Evolutionary conservation across 2,888 invertebrate species (phyloP), one percentile per base, ranked within the genome.

Genomic region (Archips xylosteana): DNA sequence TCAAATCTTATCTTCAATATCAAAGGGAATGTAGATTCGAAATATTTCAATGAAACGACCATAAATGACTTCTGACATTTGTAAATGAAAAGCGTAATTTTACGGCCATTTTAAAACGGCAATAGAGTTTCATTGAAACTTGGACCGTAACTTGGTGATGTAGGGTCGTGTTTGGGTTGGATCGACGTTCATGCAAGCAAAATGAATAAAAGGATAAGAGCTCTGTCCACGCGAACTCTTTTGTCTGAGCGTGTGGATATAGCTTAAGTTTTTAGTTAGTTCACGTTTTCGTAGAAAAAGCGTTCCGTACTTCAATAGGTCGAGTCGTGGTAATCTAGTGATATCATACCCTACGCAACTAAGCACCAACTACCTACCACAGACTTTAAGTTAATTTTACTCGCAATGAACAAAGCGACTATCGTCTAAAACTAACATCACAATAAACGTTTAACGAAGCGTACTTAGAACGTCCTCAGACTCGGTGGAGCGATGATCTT

Each of bases 191-290:
- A 59, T 73, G 63, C 68, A 73, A 63, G 63, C 59, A 69, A 68
- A 73, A 73, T 73, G 73, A 73, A 73, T 73, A 69, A 73, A 65
- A 69, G 68, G 63, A 45, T 73, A 69, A 73, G 68, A 62, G 62
- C 67, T 59, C 59, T 73, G 73, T 73, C 73, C 73, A 73, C 73
- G 59, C 68, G 59, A 73, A 69, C 73, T 73, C 73, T 69, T 73
- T 73, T 73, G 73, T 73, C 68, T 73, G 59, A 42, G 32, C 63
- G 73, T 73, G 73, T 69, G 42, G 57, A 15, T 42, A 64, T 13
- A 73, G 63, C 59, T 64, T 73, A 57, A 32, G 57, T 57, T 57
- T 54, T 57, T 12, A 57, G 51, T 54, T 1, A 57, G 12, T 10
- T 57, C 57, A 57, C 12, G 57, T 57, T 57, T 57, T 32, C 32